Evolutionary conservation across 2,113 vertebrate species (phyloP), one percentile per base, ranked within the genome.

Genomic region (Diphyllodes magnificus): DNA sequence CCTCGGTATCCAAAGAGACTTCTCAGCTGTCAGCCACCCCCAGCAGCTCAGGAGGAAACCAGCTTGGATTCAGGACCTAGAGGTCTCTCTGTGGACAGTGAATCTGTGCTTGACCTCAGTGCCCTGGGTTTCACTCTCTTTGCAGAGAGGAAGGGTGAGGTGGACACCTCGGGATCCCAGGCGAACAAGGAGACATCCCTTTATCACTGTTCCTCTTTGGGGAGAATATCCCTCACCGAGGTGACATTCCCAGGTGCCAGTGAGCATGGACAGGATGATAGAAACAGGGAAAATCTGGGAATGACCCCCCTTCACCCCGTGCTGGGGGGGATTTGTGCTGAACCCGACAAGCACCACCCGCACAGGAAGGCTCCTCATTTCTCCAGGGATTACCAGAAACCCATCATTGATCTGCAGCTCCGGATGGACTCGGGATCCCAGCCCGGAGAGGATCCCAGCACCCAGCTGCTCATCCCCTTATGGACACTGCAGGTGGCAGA

Each of bases 401-500:
- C 60, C 13, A 2, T 0, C 25, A 3, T 0, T 13, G 75, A 59
- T 3, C 37, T 42, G 44, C 80, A 51, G 12, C 15, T 28, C 19
- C 89, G 16, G n/a, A 1, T 1, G 2, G 4, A 19, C 3, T 31
- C 40, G 8, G 9, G 6, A 6, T 7, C 37, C 5, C 84, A 60
- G 81, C 61, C 23, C 44, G 4, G 12, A 0, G n/a, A 35, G 24
- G 39, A 88, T 18, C 63, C 54, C 73, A 75, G 51, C 63, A 33
- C 4, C 0, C 6, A 63, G 57, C 78, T 72, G 53, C 35, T 88
- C n/a, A 13, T 87, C 72, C 45, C 86, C 63, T 2, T 92, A 11
- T 92, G 90, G 70, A 91, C 70, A 2, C 64, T 89, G 49, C 88
- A 82, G 77, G 56, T 95, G 75, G 70, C 92, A 77, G 94, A 96